phyloP scores from a whole-genome alignment of 1,140 invertebrate species.

The Polypedilum pembai region DNA sequence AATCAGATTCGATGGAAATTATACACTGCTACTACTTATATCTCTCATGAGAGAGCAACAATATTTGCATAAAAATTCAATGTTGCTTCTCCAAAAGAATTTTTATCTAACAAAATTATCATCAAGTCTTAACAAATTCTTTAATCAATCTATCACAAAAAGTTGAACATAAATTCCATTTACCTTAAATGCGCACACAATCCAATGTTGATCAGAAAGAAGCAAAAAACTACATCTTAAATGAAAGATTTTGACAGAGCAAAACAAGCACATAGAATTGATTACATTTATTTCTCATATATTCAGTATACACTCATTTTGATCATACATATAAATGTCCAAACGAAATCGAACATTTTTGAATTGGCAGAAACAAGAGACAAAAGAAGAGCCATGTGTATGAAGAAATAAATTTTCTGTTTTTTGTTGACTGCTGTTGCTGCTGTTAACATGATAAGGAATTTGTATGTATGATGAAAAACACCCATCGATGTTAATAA shows the following conservation, averaged over 20 bases:
- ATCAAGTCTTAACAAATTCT: neutral
- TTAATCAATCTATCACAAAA: constrained; percentile 18
- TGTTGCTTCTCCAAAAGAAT: neutral
- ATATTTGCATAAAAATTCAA: neutral
- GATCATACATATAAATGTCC: no score
- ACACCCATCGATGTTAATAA: constrained; percentile 27
- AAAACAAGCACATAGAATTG: neutral
- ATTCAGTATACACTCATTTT: neutral
- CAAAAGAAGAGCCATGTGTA: neutral
- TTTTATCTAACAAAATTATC: neutral
- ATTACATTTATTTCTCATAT: neutral
- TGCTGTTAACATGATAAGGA: constrained; percentile 5
- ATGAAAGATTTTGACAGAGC: constrained; percentile 4
- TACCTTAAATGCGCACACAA: neutral
- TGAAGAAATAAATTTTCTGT: neutral
- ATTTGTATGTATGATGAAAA: constrained; percentile 14
- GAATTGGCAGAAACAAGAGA: neutral
- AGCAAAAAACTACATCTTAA: neutral
- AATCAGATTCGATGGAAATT: neutral
- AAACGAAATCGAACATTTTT: no score
- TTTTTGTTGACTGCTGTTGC: neutral
- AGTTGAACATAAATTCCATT: neutral
- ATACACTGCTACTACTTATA: neutral
- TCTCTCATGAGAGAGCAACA: neutral
- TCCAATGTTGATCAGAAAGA: neutral